Conservation (phyloP, 2,888 invertebrate species). For the Eugnorisma glareosa region DNA sequence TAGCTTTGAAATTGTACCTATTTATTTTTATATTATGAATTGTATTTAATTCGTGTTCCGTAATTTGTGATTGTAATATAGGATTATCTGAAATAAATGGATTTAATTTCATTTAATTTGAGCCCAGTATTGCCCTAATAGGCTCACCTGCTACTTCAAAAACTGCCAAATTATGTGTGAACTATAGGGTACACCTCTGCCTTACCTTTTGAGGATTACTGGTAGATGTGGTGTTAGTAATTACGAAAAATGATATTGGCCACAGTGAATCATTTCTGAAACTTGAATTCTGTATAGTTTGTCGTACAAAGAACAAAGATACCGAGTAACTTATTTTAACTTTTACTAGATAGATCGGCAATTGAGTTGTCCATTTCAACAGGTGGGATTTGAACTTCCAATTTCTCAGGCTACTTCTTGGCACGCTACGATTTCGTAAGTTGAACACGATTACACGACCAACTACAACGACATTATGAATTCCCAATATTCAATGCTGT, state of each 20-base stretch:
- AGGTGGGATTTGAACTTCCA: constrained; percentile 28
- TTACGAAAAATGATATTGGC: background rate
- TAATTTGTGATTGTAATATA: no score
- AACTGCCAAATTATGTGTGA: no score
- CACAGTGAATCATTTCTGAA: background rate
- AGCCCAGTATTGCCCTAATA: no score
- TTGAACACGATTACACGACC: background rate
- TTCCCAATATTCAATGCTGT: background rate
- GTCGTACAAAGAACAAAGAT: background rate
- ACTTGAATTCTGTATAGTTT: background rate
- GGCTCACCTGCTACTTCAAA: no score
- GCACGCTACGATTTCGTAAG: constrained; percentile 30
- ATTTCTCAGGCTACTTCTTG: constrained; percentile 27
- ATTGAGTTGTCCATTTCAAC: constrained; percentile 31
- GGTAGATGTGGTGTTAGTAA: no score
- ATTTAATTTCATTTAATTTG: no score
- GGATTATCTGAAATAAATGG: no score
- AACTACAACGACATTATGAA: background rate
- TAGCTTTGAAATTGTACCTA: no score
- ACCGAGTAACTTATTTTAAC: background rate
- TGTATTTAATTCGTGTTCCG: no score
- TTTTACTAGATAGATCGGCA: background rate
- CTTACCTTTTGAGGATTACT: no score
- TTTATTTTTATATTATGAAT: no score
- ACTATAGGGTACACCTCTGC: no score